Percentiles rank a stretch among this genome's conserved stretches.
phyloP scores from a whole-genome alignment of 53 echinoderm and acorn worm species.

The Luidia sarsii region DNA sequence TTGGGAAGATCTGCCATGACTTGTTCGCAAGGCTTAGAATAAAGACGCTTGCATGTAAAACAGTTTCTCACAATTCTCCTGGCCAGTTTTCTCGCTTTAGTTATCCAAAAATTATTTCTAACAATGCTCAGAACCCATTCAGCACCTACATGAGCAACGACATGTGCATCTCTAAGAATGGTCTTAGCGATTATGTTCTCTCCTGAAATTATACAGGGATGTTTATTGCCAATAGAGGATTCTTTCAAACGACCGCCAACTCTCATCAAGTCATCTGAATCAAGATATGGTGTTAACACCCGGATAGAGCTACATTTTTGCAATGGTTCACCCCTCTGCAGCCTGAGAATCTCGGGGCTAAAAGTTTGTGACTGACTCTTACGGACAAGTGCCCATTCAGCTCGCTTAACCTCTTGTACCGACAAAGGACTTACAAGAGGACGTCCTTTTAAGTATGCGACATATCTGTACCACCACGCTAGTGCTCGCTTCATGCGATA shows the following conservation, averaged over 20 bases:
- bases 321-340: background rate
- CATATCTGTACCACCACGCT: constrained; percentile 30
- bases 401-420: background rate
- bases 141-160: constrained; percentile 1
- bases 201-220: background rate
- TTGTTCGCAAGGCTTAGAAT: constrained; percentile 32
- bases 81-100: background rate
- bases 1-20: constrained; percentile 65
- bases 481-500: constrained; percentile 45
- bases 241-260: background rate
- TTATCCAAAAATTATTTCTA: background rate
- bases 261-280: background rate
- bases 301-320: no score
- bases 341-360: background rate
- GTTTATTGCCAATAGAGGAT: background rate
- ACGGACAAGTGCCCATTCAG: background rate
- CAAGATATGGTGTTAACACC: constrained; percentile 12
- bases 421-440: background rate
- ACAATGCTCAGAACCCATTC: constrained; percentile 21
- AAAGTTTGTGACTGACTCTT: background rate
- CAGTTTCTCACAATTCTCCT: constrained; percentile 13
- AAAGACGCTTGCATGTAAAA: constrained; percentile 44
- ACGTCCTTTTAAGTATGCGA: background rate
- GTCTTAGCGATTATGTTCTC: background rate
- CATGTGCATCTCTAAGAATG: constrained; percentile 8